Conservation (phyloP, 2,113 vertebrate species). For the Ageneiosus marmoratus region DNA sequence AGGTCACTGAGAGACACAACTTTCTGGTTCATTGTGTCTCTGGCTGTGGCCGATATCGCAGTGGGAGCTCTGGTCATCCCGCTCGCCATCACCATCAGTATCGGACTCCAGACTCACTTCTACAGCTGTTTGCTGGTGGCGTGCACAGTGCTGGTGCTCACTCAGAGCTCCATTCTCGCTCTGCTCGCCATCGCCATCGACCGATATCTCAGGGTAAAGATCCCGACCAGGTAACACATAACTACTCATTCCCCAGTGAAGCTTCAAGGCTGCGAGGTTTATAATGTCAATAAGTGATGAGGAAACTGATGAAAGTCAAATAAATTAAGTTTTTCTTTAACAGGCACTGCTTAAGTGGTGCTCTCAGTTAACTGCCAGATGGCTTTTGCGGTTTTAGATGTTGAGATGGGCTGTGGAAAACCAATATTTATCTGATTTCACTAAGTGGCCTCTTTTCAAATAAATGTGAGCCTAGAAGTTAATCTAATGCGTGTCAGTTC, state of each 20-base stretch:
- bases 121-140: slow-evolving; percentile 94
- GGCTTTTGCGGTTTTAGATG: background rate
- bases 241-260: background rate
- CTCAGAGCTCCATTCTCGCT: slow-evolving; percentile 96
- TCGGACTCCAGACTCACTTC: slow-evolving; percentile 89
- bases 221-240: slow-evolving; percentile 86
- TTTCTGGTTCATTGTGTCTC: slow-evolving; percentile 94
- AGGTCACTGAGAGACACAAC: slow-evolving; percentile 90
- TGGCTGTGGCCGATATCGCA: slow-evolving; percentile 92
- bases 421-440: background rate
- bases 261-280: background rate
- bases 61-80: slow-evolving; percentile 96
- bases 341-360: background rate
- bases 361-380: background rate
- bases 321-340: background rate
- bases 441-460: background rate
- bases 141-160: slow-evolving; percentile 94
- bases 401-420: background rate
- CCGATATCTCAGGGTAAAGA: slow-evolving; percentile 94
- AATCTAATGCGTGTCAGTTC: too few species aligned
- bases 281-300: background rate
- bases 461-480: background rate
- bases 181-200: slow-evolving; percentile 94
- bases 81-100: slow-evolving; percentile 90
- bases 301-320: background rate